Evolutionary conservation across 1,140 invertebrate species (phyloP).

Genomic region (Drosophila orena): DNA sequence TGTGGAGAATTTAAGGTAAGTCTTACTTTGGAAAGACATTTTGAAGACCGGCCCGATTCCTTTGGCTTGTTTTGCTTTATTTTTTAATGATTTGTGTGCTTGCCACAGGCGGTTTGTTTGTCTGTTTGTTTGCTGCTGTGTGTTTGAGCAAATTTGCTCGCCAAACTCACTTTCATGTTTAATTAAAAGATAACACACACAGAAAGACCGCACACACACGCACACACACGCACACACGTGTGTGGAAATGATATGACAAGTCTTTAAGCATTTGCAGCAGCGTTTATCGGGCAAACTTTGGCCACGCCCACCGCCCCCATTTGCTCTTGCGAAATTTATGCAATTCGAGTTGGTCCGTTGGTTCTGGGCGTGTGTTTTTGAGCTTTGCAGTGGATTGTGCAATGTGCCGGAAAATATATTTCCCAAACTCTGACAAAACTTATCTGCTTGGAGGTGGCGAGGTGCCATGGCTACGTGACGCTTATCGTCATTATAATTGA

Average conservation of each 20-base stretch:
- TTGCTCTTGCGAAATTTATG: conserved; percentile 66
- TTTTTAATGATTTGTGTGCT: conserved; percentile 48
- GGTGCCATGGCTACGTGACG: conserved; percentile 47
- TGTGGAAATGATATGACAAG: conserved; percentile 46
- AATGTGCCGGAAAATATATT: conserved; percentile 61
- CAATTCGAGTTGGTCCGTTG: conserved; percentile 56
- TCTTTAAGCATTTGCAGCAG: conserved; percentile 66
- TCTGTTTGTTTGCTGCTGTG: conserved; percentile 36
- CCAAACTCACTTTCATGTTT: conserved; percentile 78
- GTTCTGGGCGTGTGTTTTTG: conserved; percentile 43
- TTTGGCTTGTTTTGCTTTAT: conserved; percentile 30
- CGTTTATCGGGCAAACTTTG: conserved; percentile 45
- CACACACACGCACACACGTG: conserved; percentile 1
- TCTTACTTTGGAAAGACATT: conserved; percentile 12
- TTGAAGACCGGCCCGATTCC: conserved; percentile 5
- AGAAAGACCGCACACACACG: conserved; percentile 4
- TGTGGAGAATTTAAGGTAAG: conserved; percentile 16
- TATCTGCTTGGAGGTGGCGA: conserved; percentile 6
- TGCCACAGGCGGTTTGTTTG: conserved; percentile 54
- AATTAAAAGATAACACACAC: conserved; percentile 82
- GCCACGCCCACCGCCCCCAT: conserved; percentile 2
- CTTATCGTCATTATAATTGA: conserved; percentile 76
- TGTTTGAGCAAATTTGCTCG: conserved; percentile 60
- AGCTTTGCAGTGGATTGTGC: conserved; percentile 54
- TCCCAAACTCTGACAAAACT: conserved; percentile 45